phyloP scores from a whole-genome alignment of 2,888 invertebrate species.

The Dryadula phaetusa region DNA sequence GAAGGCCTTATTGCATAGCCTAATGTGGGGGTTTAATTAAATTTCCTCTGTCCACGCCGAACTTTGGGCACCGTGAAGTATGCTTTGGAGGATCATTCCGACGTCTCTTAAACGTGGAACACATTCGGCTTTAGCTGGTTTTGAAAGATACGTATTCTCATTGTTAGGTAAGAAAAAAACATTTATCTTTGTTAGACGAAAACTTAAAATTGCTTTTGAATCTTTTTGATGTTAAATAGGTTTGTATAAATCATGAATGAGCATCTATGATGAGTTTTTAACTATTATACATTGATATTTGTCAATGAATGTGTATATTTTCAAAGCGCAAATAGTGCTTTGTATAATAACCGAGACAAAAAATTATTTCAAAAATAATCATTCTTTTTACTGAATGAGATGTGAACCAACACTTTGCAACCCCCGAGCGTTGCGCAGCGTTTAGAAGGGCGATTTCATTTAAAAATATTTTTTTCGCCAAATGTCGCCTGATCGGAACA shows the following conservation, averaged over 20 bases:
- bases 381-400: not conserved
- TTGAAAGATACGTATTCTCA: not conserved
- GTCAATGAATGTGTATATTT: too few species aligned
- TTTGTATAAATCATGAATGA: too few species aligned
- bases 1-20: constrained; percentile 47
- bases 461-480: not conserved
- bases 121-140: constrained; percentile 6
- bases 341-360: not conserved
- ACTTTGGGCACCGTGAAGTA: constrained; percentile 44
- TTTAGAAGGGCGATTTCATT: not conserved
- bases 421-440: not conserved
- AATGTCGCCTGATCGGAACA: constrained; percentile 26
- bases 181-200: not conserved
- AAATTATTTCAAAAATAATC: not conserved
- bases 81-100: constrained; percentile 47
- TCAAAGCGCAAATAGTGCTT: not conserved
- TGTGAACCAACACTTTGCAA: not conserved
- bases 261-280: too few species aligned
- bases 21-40: constrained; percentile 53
- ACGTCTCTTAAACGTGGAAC: constrained; percentile 36
- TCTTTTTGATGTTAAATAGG: not conserved
- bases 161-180: not conserved
- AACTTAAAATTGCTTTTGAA: not conserved
- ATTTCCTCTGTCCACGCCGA: constrained; percentile 52
- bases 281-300: too few species aligned